phyloP scores from a whole-genome alignment of 1,140 invertebrate species.

The Acromyrmex charruanus region DNA sequence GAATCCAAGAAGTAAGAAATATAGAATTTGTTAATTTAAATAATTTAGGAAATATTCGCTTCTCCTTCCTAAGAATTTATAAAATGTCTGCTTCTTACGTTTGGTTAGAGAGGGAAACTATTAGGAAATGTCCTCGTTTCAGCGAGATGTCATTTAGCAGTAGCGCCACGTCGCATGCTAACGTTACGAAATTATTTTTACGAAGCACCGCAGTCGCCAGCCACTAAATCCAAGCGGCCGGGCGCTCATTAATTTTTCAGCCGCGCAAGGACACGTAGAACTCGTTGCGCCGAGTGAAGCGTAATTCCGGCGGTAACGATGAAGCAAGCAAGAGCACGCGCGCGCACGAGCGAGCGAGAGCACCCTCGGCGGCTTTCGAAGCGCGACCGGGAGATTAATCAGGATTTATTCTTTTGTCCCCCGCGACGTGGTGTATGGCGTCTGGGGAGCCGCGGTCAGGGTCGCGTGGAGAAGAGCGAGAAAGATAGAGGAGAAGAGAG shows the following conservation, averaged over 20 bases:
- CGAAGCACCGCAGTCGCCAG: slow-evolving; percentile 54
- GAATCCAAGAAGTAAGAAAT: slow-evolving; percentile 63
- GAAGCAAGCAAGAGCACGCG: slow-evolving; percentile 24
- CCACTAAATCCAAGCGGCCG: slow-evolving; percentile 59
- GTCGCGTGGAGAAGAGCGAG: slow-evolving; percentile 30
- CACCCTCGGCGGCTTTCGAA: slow-evolving; percentile 75
- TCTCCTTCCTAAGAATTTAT: background rate
- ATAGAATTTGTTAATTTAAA: background rate
- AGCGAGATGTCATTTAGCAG: slow-evolving; percentile 49
- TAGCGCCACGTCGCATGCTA: slow-evolving; percentile 16
- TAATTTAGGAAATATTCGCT: background rate
- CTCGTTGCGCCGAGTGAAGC: slow-evolving; percentile 60
- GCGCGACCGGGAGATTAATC: slow-evolving; percentile 85
- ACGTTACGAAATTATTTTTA: slow-evolving; percentile 62
- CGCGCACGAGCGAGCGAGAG: slow-evolving; percentile 7
- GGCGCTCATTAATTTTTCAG: slow-evolving; percentile 63
- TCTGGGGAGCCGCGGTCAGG: slow-evolving; percentile 53
- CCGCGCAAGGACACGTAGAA: slow-evolving; percentile 45
- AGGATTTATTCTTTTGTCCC: slow-evolving; percentile 86
- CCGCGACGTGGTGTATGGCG: slow-evolving; percentile 71
- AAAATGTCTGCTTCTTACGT: background rate
- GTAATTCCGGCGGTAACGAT: slow-evolving; percentile 52
- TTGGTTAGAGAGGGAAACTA: slow-evolving; percentile 30
- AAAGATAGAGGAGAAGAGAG: slow-evolving; percentile 29
- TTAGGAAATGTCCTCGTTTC: slow-evolving; percentile 35